These are phyloP conservation scores for Orestias chungarensis DNA, from an alignment of 2,797 vertebrate genomes.

Conservation along the genomic window DNA sequence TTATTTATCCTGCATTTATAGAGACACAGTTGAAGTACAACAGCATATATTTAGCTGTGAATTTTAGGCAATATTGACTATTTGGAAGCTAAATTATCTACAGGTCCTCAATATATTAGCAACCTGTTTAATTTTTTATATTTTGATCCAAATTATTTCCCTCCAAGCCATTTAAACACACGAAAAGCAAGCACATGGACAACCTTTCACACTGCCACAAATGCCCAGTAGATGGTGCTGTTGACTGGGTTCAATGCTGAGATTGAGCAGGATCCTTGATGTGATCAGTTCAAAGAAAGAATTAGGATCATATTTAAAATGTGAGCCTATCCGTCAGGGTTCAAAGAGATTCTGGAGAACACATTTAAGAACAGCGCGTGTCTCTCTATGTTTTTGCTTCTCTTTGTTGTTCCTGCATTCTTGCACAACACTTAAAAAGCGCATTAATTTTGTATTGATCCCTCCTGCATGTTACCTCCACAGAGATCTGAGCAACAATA, in stretches of 20 bases:
- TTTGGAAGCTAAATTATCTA: too few relatives aligned
- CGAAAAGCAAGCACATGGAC: too few relatives aligned
- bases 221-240: constrained; percentile 59
- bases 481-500: constrained; percentile 98
- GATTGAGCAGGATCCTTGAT: not conserved
- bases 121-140: not conserved
- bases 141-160: not conserved
- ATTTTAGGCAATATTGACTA: not conserved
- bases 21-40: not conserved
- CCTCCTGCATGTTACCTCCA: constrained; percentile 59
- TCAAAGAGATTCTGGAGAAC: not conserved
- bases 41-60: not conserved
- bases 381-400: not conserved
- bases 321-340: not conserved
- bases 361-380: not conserved
- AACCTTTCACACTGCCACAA: not conserved
- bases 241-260: constrained; percentile 9
- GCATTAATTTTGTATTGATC: constrained; percentile 30
- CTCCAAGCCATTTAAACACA: not conserved
- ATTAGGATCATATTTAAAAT: not conserved
- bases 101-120: not conserved
- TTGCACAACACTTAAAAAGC: not conserved
- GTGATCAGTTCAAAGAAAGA: not conserved
- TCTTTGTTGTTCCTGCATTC: not conserved
- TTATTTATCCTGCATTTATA: too few relatives aligned